Evolutionary conservation across 2,797 vertebrate species (phyloP), one percentile per base, ranked within the genome.

Genomic region (Champsocephalus esox): DNA sequence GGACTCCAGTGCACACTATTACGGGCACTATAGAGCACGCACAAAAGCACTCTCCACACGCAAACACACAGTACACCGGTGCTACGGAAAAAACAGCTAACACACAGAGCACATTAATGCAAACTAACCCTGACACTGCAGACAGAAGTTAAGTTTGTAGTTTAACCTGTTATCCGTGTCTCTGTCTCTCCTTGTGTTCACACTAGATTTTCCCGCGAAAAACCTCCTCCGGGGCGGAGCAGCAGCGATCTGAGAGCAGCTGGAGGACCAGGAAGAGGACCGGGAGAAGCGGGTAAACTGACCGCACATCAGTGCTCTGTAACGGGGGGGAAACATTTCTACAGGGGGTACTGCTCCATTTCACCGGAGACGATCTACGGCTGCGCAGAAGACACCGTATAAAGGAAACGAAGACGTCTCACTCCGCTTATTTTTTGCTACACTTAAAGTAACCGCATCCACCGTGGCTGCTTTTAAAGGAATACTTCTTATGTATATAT

Each of bases 141-240:
- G 28, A 1, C 0, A 14, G 6, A 10, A 1, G 9, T 16, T 2
- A 55, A 54, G 5, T 14, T 13, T 12, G 2, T 10, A 2, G n/a
- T 32, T 6, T 52, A n/a, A 79, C 69, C 66, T 56, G 5, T 7
- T 62, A 0, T 5, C 2, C 0, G 10, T 2, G 61, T 11, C 12
- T 51, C n/a, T 50, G 28, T 13, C 2, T 12, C 16, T 13, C 1
- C 13, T 13, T 1, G 28, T 14, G 10, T 11, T 43, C 0, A 4
- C 0, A 12, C 32, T 84, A 69, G 41, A 60, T 68, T 87, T 86
- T 80, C 13, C 85, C 88, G 84, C 82, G 49, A 78, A 75, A 77
- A 3, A 1, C 2, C 43, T 0, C 43, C 2, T 54, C 49, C 34
- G 70, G 68, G 66, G 70, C 19, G 69, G 48, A 51, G 52, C 45